Evolutionary conservation across 2,888 invertebrate species (phyloP).

Genomic region (Hyles lineata): DNA sequence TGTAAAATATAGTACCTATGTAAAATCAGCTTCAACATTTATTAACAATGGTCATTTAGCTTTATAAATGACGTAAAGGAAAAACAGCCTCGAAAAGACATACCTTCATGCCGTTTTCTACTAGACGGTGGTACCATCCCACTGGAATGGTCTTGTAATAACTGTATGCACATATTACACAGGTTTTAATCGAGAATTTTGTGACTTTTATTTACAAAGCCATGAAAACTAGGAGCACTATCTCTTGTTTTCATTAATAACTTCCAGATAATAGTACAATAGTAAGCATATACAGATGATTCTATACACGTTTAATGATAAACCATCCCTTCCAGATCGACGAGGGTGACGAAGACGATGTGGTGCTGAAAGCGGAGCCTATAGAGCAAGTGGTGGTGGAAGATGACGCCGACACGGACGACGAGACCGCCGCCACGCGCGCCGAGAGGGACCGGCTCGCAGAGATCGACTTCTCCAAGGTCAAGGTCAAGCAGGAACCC

Average conservation of each 20-base stretch:
- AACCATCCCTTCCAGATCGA: conserved; percentile 45
- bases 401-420: conserved; percentile 86
- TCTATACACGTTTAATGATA: too few relatives aligned
- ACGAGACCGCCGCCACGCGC: conserved; percentile 70
- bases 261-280: neutral
- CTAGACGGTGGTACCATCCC: too few relatives aligned
- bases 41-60: too few relatives aligned
- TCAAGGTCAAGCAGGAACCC: conserved; percentile 90
- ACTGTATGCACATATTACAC: neutral
- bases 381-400: conserved; percentile 87
- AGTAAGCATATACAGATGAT: neutral
- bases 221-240: too few relatives aligned
- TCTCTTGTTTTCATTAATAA: too few relatives aligned
- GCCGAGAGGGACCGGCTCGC: conserved; percentile 61
- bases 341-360: conserved; percentile 88
- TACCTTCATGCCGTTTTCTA: too few relatives aligned
- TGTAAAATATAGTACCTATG: too few relatives aligned
- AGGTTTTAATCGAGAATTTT: neutral
- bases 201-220: too few relatives aligned
- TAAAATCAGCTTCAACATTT: too few relatives aligned
- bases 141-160: too few relatives aligned
- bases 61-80: too few relatives aligned
- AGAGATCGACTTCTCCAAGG: conserved; percentile 64
- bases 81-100: too few relatives aligned
- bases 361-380: conserved; percentile 88